These are phyloP conservation scores for Lytechinus pictus DNA, from an alignment of 35 echinoderm and acorn worm species.

Conservation along the genomic window DNA sequence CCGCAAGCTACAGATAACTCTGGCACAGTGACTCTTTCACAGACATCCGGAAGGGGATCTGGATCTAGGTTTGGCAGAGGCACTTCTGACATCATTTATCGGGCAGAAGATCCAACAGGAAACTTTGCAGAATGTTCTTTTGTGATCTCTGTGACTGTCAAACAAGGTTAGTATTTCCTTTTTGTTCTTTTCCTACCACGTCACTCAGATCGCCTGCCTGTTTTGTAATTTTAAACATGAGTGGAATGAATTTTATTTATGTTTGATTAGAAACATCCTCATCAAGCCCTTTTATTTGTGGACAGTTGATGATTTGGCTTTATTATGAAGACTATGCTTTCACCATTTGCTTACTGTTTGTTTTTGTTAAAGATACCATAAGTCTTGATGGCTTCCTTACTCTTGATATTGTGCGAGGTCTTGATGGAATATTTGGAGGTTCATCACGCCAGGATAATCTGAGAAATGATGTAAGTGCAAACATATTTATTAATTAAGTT, in stretches of 20 bases:
- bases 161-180: neutral
- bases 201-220: too few species aligned
- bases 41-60: neutral
- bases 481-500: too few species aligned
- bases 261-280: too few species aligned
- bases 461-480: constrained; percentile 10
- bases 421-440: constrained; percentile 4
- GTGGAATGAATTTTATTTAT: too few species aligned
- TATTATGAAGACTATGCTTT: neutral
- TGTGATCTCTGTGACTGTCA: neutral
- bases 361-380: constrained; percentile 15
- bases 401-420: constrained; percentile 23
- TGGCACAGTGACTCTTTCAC: constrained; percentile 5
- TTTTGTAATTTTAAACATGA: too few species aligned
- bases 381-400: neutral
- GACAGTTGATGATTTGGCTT: neutral
- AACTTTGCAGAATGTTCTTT: constrained; percentile 11
- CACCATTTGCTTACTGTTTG: neutral
- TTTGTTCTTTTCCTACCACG: neutral
- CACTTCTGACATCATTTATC: neutral
- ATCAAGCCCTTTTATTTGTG: neutral
- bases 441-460: constrained; percentile 20
- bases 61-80: neutral
- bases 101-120: neutral
- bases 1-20: constrained; percentile 25